phyloP scores from a whole-genome alignment of 2,888 invertebrate genomes.

The Chaetogeoica ovagalla region DNA sequence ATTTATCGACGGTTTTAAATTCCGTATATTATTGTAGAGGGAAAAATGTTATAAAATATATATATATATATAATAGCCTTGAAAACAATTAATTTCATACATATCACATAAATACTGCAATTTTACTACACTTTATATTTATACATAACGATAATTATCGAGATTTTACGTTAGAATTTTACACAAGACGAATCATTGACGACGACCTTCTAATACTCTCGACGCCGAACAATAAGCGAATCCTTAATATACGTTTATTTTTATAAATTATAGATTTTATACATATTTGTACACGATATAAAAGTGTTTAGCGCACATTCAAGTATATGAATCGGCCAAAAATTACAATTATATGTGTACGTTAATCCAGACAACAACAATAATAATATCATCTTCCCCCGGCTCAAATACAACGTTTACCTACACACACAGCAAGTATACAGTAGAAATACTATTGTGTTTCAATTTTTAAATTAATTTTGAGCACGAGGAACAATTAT shows the following conservation, averaged over 20 bases:
- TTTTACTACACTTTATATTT: background rate
- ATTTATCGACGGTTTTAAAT: too few relatives aligned
- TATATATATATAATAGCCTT: too few relatives aligned
- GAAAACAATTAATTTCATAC: background rate
- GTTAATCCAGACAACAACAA: background rate
- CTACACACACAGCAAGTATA: too few relatives aligned
- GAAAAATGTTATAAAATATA: too few relatives aligned
- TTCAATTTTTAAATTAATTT: too few relatives aligned
- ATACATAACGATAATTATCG: constrained; percentile 23
- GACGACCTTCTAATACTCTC: background rate
- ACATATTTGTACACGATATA: background rate
- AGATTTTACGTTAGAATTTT: background rate
- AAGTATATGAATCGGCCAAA: too few relatives aligned
- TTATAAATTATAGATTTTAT: too few relatives aligned
- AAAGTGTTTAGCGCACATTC: background rate
- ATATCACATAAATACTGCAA: background rate
- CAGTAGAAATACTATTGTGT: too few relatives aligned
- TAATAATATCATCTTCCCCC: too few relatives aligned
- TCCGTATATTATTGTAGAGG: too few relatives aligned
- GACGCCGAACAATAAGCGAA: background rate
- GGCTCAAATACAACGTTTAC: too few relatives aligned
- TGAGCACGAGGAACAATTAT: background rate
- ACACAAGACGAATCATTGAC: background rate
- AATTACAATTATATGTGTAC: background rate
- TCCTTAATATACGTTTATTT: too few relatives aligned